Evolutionary conservation across 2,888 invertebrate genomes (phyloP).

Genomic region (Drosophila formosana): DNA sequence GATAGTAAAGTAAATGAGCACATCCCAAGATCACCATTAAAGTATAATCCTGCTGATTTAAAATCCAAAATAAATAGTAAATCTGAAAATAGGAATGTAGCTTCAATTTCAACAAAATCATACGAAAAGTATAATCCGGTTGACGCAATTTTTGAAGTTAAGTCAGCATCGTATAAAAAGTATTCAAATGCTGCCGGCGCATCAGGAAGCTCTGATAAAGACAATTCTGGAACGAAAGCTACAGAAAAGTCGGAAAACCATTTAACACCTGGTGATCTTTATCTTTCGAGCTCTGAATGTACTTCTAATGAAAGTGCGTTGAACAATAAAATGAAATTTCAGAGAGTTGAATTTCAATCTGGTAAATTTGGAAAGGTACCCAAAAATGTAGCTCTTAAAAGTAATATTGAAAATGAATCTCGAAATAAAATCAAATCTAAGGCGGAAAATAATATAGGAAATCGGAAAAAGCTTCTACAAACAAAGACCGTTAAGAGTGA

Average conservation of each 20-base stretch:
- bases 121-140: not conserved
- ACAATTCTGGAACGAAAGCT: not conserved
- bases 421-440: not conserved
- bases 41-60: not conserved
- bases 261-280: constrained; percentile 19
- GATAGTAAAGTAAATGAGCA: not conserved
- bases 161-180: not conserved
- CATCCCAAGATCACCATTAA: not conserved
- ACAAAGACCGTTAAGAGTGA: not conserved
- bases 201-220: not conserved
- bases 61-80: not conserved
- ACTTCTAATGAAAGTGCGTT: not conserved
- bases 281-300: constrained; percentile 13
- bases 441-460: not conserved
- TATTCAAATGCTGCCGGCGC: not conserved
- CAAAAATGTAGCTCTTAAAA: not conserved
- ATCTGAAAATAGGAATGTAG: not conserved
- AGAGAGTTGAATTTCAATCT: not conserved
- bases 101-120: not conserved
- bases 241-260: not conserved
- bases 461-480: not conserved
- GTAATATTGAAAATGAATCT: not conserved
- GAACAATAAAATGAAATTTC: not conserved
- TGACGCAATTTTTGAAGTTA: constrained; percentile 6
- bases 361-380: not conserved